Percentiles rank a stretch among this genome's conserved stretches.
Conservation (phyloP, 2,888 invertebrate species). For the Germaria angustata region DNA sequence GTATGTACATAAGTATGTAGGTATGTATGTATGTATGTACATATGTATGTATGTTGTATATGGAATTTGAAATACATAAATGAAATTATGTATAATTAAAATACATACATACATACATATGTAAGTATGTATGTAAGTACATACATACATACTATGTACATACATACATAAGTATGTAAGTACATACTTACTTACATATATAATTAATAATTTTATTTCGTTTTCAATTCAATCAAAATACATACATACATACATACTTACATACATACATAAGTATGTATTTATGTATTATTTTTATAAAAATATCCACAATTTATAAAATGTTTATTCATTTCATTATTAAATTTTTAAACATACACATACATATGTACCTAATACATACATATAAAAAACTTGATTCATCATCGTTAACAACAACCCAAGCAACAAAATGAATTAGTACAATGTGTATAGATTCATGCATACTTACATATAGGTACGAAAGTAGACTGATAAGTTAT, state of each 20-base stretch:
- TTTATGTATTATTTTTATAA: neutral
- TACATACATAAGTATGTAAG: neutral
- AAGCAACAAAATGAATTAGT: constrained; percentile 26
- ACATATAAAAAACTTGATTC: constrained; percentile 31
- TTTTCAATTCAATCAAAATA: neutral
- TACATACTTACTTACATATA: neutral
- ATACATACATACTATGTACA: neutral
- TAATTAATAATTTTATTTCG: neutral
- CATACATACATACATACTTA: neutral
- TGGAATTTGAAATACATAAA: no score
- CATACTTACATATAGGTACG: neutral
- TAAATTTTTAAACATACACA: no score
- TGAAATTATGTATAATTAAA: no score
- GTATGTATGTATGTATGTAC: no score
- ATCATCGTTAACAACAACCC: constrained; percentile 33
- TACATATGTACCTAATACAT: neutral
- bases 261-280: neutral
- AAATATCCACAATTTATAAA: neutral
- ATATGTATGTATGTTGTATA: no score
- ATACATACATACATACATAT: neutral
- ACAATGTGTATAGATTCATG: neutral
- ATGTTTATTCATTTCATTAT: constrained; percentile 7
- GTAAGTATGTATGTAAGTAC: neutral
- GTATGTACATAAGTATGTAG: no score
- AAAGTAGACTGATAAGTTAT: neutral